Base-by-base conservation (phyloP, 2,113 vertebrate species). In the Gobius niger region DNA sequence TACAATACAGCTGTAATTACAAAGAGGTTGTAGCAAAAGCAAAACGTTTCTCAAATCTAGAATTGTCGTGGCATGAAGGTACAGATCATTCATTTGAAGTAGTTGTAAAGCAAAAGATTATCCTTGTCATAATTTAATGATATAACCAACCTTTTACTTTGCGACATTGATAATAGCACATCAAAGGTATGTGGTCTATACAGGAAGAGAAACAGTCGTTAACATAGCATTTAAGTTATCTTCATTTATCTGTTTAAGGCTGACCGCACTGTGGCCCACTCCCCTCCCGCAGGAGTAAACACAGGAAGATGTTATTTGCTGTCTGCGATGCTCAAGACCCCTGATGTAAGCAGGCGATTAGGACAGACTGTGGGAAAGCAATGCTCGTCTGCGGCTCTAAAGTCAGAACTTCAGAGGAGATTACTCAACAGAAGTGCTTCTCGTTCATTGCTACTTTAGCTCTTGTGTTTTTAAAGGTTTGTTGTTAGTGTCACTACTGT, bases 301-400 rank as follows among this genome's bases (percentile, higher is more conserved):
- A 94, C 88, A 89, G 92, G 90, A 91, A 91, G 91, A 91, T 86
- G 86, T 77, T 75, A 88, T 91, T 86, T 86, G 87, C 47, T 85
- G 87, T 91, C 85, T 87, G 78, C 79, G 77, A 87, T 72, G 64
- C 82, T 64, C 63, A 77, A 15, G 68, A 76, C 47, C 46, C 14
- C 72, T 46, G 72, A 76, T 68, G 60, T 71, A 60, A 41, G 34
- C 13, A 24, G 57, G 63, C 62, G 78, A 76, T 71, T 73, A 77
- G 65, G 62, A 51, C 40, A 64, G 59, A 61, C 69, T 51, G 63
- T 61, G 61, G 56, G 50, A 54, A 62, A 53, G 15, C 34, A 9
- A 1, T 47, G 57, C 71, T 69, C 80, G 72, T 72, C 75, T 47
- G 47, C 68, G 34, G 69, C 56, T 15, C 24, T 9, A 1, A 9